Evolutionary conservation across 2,797 vertebrate genomes (phyloP).

Genomic region (Synanceia verrucosa): DNA sequence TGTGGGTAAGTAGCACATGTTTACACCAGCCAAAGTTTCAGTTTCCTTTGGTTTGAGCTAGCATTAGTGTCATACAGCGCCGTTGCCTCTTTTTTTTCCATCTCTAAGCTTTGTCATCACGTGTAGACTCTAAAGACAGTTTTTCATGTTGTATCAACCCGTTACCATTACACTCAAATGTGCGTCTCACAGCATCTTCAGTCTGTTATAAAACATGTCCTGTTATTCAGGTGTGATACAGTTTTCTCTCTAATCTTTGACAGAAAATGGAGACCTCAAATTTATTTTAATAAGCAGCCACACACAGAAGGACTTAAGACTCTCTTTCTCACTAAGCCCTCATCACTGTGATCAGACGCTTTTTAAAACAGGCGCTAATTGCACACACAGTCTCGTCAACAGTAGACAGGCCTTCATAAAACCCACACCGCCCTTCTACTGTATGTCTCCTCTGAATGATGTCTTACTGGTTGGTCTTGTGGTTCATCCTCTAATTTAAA

Average conservation of each 20-base stretch:
- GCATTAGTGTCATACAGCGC: neutral
- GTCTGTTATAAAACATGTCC: constrained; percentile 6
- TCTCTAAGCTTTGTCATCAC: constrained; percentile 7
- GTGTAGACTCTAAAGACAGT: neutral
- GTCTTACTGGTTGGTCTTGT: constrained; percentile 22
- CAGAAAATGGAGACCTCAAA: constrained; percentile 27
- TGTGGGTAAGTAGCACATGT: constrained; percentile 87
- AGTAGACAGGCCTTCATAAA: constrained; percentile 46
- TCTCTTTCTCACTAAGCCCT: constrained; percentile 13
- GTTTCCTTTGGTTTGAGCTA: neutral
- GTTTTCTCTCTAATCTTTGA: constrained; percentile 46
- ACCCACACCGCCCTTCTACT: constrained; percentile 6
- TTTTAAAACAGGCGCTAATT: constrained; percentile 52
- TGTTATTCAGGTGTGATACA: constrained; percentile 14
- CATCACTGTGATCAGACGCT: constrained; percentile 54
- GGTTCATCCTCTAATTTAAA: constrained; percentile 36
- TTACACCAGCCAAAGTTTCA: neutral
- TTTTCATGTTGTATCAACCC: neutral
- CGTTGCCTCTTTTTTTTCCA: neutral
- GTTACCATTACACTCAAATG: neutral
- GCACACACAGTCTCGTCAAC: constrained; percentile 14
- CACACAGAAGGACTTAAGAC: too few relatives aligned
- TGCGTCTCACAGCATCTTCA: neutral
- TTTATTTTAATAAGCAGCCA: constrained; percentile 54
- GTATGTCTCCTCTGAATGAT: constrained; percentile 38